Conservation (phyloP, 1,140 invertebrate species). For the Ditylenchus dipsaci region DNA sequence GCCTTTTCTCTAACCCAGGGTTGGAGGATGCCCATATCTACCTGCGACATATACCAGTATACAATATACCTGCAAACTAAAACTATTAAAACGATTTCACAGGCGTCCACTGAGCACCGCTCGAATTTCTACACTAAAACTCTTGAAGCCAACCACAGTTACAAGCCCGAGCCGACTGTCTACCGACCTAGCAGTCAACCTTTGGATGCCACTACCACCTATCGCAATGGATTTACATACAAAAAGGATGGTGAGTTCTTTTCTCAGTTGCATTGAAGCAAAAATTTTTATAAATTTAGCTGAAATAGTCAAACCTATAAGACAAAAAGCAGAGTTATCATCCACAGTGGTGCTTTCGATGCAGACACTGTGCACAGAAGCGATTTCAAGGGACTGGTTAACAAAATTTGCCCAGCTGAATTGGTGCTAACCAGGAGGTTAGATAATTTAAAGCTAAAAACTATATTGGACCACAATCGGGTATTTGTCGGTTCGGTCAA, state of each 20-base stretch:
- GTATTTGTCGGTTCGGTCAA: too few species aligned
- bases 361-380: neutral
- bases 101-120: conserved; percentile 9
- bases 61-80: too few species aligned
- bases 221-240: neutral
- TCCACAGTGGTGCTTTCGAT: neutral
- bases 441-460: too few species aligned
- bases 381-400: neutral
- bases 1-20: too few species aligned
- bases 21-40: too few species aligned
- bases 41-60: too few species aligned
- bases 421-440: conserved; percentile 8
- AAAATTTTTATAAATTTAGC: neutral
- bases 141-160: neutral
- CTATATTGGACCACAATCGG: too few species aligned
- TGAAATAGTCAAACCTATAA: neutral
- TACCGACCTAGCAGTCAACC: conserved; percentile 5
- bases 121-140: neutral
- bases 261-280: neutral
- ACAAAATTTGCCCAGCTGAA: conserved; percentile 9
- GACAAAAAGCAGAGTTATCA: neutral
- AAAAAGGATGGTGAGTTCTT: conserved; percentile 1
- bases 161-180: neutral
- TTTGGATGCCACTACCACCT: neutral
- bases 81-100: too few species aligned